Percentiles rank a stretch among this genome's conserved stretches.
Conservation (phyloP, 1,140 invertebrate genomes). For the Plodia interpunctella region DNA sequence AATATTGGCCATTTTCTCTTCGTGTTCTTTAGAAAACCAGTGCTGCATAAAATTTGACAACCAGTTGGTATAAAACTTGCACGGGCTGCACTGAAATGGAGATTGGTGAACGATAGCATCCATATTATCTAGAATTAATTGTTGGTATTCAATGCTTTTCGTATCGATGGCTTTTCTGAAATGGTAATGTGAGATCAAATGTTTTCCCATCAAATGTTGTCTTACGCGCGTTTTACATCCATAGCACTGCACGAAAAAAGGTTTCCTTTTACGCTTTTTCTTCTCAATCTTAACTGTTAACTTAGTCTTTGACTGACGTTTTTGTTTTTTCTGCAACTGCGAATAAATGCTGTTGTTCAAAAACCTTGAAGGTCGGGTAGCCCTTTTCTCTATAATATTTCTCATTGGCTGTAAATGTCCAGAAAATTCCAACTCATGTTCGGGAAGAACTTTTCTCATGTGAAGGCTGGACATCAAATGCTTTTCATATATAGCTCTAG, state of each 20-base stretch:
- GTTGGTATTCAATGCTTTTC: slow-evolving; percentile 71
- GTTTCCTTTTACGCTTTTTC: slow-evolving; percentile 77
- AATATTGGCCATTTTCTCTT: slow-evolving; percentile 66
- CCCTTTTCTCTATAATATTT: slow-evolving; percentile 47
- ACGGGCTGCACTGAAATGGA: slow-evolving; percentile 89
- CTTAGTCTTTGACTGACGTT: slow-evolving; percentile 27
- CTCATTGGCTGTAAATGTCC: slow-evolving; percentile 57
- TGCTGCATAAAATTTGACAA: slow-evolving; percentile 85
- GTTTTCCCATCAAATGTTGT: slow-evolving; percentile 85
- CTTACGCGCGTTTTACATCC: slow-evolving; percentile 84
- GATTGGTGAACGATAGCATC: slow-evolving; percentile 85
- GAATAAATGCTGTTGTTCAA: slow-evolving; percentile 48
- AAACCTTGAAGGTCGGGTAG: slow-evolving; percentile 49
- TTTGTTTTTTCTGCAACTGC: slow-evolving; percentile 41
- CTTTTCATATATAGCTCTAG: slow-evolving; percentile 84
- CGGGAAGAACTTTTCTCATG: slow-evolving; percentile 81
- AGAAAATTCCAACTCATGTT: slow-evolving; percentile 80
- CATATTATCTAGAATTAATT: slow-evolving; percentile 86
- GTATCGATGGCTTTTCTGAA: slow-evolving; percentile 81
- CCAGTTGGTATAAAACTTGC: slow-evolving; percentile 90
- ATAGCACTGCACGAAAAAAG: slow-evolving; percentile 79
- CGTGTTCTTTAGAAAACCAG: slow-evolving; percentile 83
- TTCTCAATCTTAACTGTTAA: slow-evolving; percentile 40
- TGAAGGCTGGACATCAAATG: slow-evolving; percentile 86
- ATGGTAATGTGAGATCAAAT: slow-evolving; percentile 90